These are phyloP conservation scores for Oxyura jamaicensis DNA, from an alignment of 2,113 vertebrate species.

Conservation along the genomic window DNA sequence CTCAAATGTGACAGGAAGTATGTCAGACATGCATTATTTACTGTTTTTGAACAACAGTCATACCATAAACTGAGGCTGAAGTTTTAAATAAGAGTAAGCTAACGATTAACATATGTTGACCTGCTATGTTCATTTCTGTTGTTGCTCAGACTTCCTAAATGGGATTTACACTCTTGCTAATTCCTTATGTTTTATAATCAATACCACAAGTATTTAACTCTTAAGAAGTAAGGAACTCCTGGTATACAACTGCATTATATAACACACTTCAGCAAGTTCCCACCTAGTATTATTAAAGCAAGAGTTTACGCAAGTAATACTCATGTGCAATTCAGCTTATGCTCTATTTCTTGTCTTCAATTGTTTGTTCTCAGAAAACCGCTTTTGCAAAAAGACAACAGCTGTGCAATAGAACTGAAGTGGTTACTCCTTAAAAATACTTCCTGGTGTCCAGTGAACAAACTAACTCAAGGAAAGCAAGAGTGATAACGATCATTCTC, in stretches of 20 bases:
- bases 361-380: not conserved
- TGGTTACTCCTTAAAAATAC: not conserved
- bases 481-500: not conserved
- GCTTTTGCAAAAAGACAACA: not conserved
- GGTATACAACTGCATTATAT: not conserved
- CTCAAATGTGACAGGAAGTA: not conserved
- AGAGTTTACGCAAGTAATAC: not conserved
- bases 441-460: not conserved
- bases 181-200: not conserved
- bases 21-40: not conserved
- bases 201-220: not conserved
- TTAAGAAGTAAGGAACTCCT: not conserved
- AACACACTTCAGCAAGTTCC: not conserved
- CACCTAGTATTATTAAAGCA: rapidly evolving
- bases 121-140: rapidly evolving
- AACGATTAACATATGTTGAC: not conserved
- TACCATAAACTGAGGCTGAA: not conserved
- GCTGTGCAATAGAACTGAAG: not conserved
- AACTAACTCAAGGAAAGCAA: not conserved
- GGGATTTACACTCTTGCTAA: not conserved
- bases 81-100: not conserved
- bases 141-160: not conserved
- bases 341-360: not conserved
- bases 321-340: not conserved
- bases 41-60: not conserved